Conservation (phyloP, 2,888 invertebrate species). For the Artemia sp. region DNA sequence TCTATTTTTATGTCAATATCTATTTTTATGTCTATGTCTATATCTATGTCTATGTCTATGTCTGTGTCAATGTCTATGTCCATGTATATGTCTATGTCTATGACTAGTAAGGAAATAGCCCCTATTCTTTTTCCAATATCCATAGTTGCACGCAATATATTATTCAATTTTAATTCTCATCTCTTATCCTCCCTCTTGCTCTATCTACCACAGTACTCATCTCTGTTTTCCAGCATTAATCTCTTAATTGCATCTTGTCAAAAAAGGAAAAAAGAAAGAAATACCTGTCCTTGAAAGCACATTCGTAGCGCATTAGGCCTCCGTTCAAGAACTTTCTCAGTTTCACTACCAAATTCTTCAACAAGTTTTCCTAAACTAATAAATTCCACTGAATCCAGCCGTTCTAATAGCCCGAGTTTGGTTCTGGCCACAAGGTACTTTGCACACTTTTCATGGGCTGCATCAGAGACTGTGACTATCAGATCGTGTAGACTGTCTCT, state of each 20-base stretch:
- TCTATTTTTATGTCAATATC: too few species aligned
- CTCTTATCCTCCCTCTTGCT: too few species aligned
- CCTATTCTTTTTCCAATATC: too few species aligned
- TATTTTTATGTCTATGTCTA: too few species aligned
- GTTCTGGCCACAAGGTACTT: conserved; percentile 54
- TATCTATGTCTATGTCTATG: too few species aligned
- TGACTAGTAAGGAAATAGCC: too few species aligned
- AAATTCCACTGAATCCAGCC: conserved; percentile 58
- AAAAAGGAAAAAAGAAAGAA: conserved; percentile 18
- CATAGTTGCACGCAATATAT: too few species aligned
- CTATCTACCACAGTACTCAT: too few species aligned
- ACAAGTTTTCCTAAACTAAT: conserved; percentile 56
- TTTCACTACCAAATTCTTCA: conserved; percentile 56
- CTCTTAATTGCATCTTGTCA: conserved; percentile 49
- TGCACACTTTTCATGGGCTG: conserved; percentile 78
- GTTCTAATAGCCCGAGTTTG: conserved; percentile 39
- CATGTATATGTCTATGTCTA: too few species aligned
- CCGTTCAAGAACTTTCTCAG: conserved; percentile 54
- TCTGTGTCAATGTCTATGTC: too few species aligned
- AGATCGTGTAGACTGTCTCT: conserved; percentile 48
- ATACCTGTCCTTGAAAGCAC: conserved; percentile 49
- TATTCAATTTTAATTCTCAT: too few species aligned
- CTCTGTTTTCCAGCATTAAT: neutral
- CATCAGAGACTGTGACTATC: conserved; percentile 65
- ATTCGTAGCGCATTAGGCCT: conserved; percentile 59